These are phyloP conservation scores for Caenorhabditis becei DNA, from an alignment of 2,888 invertebrate species.

Conservation along the genomic window DNA sequence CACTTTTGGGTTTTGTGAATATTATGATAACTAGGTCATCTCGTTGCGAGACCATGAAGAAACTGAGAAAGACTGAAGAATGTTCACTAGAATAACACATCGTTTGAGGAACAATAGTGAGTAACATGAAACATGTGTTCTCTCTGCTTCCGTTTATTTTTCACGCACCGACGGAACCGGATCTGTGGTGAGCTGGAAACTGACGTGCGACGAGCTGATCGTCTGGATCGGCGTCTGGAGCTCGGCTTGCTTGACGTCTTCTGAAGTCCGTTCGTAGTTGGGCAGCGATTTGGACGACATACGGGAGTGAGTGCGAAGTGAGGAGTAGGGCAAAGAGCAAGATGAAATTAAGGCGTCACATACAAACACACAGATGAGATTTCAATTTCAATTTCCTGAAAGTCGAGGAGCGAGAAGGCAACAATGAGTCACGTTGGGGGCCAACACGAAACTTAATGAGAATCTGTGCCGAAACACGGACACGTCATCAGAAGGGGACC, in stretches of 20 bases:
- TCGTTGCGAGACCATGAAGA: no score
- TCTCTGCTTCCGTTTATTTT: neutral
- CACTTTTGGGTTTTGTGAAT: no score
- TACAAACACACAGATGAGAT: constrained; percentile 16
- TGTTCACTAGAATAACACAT: no score
- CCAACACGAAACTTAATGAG: constrained; percentile 1
- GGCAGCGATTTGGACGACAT: constrained; percentile 64
- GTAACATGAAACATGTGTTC: constrained; percentile 1
- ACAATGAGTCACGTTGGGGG: constrained; percentile 13
- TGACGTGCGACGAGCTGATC: constrained; percentile 59
- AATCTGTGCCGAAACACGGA: neutral
- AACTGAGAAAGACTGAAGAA: no score
- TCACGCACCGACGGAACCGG: constrained; percentile 39
- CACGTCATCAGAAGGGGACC: neutral
- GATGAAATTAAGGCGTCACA: constrained; percentile 14
- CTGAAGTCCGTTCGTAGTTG: constrained; percentile 47
- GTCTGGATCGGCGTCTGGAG: constrained; percentile 54
- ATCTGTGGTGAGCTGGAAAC: constrained; percentile 42
- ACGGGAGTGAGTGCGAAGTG: neutral
- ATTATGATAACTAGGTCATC: no score
- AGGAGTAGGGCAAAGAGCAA: constrained; percentile 17
- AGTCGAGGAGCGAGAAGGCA: neutral
- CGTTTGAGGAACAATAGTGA: neutral
- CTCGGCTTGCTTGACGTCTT: constrained; percentile 24
- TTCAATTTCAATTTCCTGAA: constrained; percentile 58